phyloP scores from a whole-genome alignment of 2,113 vertebrate species.

The Microtus pennsylvanicus region DNA sequence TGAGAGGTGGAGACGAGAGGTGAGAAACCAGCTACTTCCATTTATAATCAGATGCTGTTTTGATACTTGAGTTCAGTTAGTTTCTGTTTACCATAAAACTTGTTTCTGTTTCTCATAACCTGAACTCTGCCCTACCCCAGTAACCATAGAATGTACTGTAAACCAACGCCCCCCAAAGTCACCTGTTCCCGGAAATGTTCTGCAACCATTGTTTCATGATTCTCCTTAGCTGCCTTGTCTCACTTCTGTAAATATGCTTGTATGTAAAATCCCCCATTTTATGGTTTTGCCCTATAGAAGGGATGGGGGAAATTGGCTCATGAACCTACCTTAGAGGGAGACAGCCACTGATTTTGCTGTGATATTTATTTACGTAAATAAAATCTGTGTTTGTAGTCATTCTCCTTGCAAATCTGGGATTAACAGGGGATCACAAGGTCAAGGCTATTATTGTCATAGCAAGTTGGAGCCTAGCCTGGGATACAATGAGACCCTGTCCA shows the following conservation, averaged over 20 bases:
- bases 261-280: too few species aligned
- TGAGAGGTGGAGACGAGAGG: too few species aligned
- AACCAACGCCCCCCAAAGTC: background rate
- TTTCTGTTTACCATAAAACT: background rate
- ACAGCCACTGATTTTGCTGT: background rate
- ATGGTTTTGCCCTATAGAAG: background rate
- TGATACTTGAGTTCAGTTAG: background rate
- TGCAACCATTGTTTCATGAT: background rate
- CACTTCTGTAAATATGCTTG: background rate
- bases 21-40: background rate
- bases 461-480: background rate
- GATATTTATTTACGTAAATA: background rate
- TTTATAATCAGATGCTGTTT: background rate
- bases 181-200: background rate
- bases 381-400: background rate
- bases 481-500: background rate
- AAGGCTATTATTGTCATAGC: background rate
- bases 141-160: background rate
- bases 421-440: background rate
- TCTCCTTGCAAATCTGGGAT: background rate
- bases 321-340: background rate
- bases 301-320: background rate
- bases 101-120: background rate
- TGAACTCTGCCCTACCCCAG: background rate
- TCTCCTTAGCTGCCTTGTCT: background rate